These are phyloP conservation scores for Calameuta pallipes DNA, from an alignment of 2,888 invertebrate species.

Conservation along the genomic window DNA sequence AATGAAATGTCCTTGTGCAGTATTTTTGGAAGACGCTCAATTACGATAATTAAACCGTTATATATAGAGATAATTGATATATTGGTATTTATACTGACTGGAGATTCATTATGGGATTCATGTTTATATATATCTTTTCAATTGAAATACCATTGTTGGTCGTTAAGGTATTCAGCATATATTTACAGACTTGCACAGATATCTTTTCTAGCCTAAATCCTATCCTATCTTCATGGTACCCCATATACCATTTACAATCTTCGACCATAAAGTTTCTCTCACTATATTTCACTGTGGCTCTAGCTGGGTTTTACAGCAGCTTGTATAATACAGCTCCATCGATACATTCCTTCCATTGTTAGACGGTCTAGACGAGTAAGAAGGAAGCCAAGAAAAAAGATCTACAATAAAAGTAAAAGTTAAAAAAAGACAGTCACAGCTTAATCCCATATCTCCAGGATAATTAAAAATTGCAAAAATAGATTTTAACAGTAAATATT, in stretches of 20 bases:
- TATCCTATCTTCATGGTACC: too few relatives aligned
- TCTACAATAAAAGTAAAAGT: neutral
- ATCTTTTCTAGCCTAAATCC: too few relatives aligned
- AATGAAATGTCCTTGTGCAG: neutral
- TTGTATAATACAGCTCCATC: neutral
- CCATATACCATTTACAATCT: neutral
- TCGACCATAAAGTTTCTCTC: neutral
- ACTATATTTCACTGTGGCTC: neutral
- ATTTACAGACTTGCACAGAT: too few relatives aligned
- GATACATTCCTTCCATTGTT: neutral
- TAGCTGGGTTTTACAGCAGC: neutral
- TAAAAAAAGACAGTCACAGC: neutral
- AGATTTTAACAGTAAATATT: neutral
- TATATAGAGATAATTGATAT: neutral
- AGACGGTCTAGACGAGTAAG: neutral
- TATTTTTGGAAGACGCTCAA: neutral
- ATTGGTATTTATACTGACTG: too few relatives aligned
- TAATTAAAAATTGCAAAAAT: neutral
- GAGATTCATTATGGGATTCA: too few relatives aligned
- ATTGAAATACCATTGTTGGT: too few relatives aligned
- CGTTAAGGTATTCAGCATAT: too few relatives aligned
- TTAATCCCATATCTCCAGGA: neutral
- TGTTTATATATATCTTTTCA: too few relatives aligned
- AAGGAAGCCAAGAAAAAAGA: neutral
- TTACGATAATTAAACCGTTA: neutral